Conservation (phyloP, 2,113 vertebrate species). For the Rhagologus leucostigma region DNA sequence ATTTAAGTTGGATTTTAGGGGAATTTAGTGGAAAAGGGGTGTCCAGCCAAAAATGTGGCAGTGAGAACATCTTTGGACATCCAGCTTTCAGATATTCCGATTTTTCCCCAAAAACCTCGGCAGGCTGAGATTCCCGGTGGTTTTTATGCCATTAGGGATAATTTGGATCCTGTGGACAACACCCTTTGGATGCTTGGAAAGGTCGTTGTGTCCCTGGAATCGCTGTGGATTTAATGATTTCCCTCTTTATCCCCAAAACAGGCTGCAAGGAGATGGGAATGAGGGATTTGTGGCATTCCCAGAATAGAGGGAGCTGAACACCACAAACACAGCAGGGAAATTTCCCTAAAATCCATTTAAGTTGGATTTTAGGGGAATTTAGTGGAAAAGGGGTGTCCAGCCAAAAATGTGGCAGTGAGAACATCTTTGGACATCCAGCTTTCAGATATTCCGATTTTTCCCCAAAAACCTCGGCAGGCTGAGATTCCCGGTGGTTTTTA, state of each 20-base stretch:
- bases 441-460: not conserved
- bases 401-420: not conserved
- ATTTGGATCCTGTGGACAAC: not conserved
- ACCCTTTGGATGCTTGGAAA: not conserved
- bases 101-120: rapidly evolving
- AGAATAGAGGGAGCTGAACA: rapidly evolving
- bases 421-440: not conserved
- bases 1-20: not conserved
- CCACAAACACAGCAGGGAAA: not conserved
- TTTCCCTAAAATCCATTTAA: not conserved
- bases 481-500: not conserved
- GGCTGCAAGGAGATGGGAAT: rapidly evolving
- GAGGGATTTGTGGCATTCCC: rapidly evolving
- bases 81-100: not conserved
- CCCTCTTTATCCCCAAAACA: rapidly evolving
- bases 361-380: not conserved
- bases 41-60: not conserved
- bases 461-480: rapidly evolving
- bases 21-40: not conserved
- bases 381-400: not conserved
- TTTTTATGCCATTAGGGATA: not conserved
- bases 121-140: not conserved
- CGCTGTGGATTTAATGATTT: not conserved
- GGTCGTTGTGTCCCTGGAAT: not conserved
- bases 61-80: not conserved